Conservation (phyloP, 2,888 invertebrate species). For the Pyrochroa serraticornis region DNA sequence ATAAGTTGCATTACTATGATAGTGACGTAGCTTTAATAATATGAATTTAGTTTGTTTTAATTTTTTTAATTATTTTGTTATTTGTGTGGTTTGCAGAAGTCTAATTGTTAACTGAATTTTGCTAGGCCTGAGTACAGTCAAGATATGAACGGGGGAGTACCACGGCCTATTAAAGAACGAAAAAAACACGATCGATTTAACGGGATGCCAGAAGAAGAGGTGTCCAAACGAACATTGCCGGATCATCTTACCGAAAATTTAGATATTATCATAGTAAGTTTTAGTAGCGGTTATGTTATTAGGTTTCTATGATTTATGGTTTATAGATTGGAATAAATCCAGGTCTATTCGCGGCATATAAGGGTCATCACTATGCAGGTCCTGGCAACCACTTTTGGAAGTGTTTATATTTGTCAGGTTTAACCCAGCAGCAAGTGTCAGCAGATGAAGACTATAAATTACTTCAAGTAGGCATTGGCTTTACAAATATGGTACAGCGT, state of each 20-base stretch:
- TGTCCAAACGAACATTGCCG: slow-evolving; percentile 89
- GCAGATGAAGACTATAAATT: slow-evolving; percentile 96
- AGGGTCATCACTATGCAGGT: slow-evolving; percentile 98
- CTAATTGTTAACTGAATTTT: slow-evolving; percentile 21
- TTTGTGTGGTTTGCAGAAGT: background rate
- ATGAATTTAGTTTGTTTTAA: slow-evolving; percentile 15
- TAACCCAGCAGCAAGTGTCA: slow-evolving; percentile 94
- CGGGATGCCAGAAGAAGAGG: slow-evolving; percentile 96
- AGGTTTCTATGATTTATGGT: slow-evolving; percentile 26
- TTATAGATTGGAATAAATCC: slow-evolving; percentile 97
- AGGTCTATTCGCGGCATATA: slow-evolving; percentile 95
- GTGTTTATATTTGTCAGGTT: slow-evolving; percentile 91
- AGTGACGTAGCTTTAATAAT: slow-evolving; percentile 12
- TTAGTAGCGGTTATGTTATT: background rate
- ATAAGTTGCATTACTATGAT: slow-evolving; percentile 6
- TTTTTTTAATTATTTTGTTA: slow-evolving; percentile 21
- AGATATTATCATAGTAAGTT: slow-evolving; percentile 98
- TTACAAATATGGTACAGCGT: slow-evolving; percentile 96
- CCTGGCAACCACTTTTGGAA: slow-evolving; percentile 99
- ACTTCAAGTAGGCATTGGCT: slow-evolving; percentile 92
- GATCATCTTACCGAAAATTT: slow-evolving; percentile 93
- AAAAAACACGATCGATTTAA: slow-evolving; percentile 95
- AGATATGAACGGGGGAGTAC: slow-evolving; percentile 62
- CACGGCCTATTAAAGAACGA: slow-evolving; percentile 77
- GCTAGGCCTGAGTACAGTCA: slow-evolving; percentile 48